phyloP scores from a whole-genome alignment of 1,140 invertebrate species.

The Eriocheir sinensis region DNA sequence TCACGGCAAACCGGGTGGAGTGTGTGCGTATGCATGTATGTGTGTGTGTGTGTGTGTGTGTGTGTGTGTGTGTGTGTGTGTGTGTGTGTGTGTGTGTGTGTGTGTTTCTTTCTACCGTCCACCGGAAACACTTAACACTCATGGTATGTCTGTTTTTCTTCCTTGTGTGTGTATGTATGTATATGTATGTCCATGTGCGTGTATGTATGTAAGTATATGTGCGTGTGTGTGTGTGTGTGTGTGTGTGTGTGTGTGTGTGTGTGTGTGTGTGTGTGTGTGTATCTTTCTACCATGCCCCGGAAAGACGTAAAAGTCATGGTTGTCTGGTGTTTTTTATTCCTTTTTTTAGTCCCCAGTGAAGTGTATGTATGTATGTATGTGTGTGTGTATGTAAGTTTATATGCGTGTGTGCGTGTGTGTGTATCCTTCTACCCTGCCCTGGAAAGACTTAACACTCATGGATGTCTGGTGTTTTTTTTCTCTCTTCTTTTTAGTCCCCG shows the following conservation, averaged over 20 bases:
- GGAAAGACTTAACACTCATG: too few species aligned
- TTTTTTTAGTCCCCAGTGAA: too few species aligned
- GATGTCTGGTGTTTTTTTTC: too few species aligned
- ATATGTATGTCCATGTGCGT: neutral
- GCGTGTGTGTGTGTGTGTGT: constrained; percentile 15
- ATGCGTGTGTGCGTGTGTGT: neutral
- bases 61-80: constrained; percentile 27
- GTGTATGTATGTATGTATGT: neutral
- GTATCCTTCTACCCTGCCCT: neutral
- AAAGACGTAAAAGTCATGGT: too few species aligned
- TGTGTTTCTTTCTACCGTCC: too few species aligned
- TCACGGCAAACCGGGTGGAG: neutral
- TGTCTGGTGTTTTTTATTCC: too few species aligned
- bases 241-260: too few species aligned
- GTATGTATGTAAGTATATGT: constrained; percentile 35
- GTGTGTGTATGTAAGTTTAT: neutral
- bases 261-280: neutral
- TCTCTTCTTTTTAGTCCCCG: neutral
- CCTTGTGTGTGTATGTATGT: constrained; percentile 28
- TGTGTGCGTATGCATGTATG: neutral
- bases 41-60: constrained; percentile 31
- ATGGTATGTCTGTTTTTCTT: too few species aligned
- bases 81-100: constrained; percentile 35
- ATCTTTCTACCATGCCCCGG: neutral
- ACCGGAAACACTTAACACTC: too few species aligned